phyloP scores from a whole-genome alignment of 2,888 invertebrate genomes.

The Mesorhabditis spiculigera region DNA sequence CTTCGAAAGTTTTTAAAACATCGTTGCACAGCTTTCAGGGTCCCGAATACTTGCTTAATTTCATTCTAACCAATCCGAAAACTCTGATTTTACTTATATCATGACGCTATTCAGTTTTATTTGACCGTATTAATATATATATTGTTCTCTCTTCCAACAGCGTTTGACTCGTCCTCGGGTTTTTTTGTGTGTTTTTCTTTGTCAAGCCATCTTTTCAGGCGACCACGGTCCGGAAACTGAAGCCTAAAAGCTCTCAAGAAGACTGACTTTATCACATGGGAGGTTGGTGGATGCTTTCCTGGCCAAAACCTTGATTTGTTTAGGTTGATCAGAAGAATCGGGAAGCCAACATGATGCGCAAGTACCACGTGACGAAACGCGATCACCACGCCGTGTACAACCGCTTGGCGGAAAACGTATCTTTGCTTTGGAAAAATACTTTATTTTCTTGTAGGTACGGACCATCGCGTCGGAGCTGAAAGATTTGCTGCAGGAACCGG shows the following conservation, averaged over 20 bases:
- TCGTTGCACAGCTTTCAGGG: too few relatives aligned
- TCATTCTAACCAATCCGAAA: too few relatives aligned
- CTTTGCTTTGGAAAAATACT: background rate
- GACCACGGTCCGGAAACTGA: too few relatives aligned
- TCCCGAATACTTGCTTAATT: too few relatives aligned
- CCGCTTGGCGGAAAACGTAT: constrained; percentile 74
- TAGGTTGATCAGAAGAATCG: constrained; percentile 29
- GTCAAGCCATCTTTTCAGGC: too few relatives aligned
- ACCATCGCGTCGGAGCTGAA: constrained; percentile 82
- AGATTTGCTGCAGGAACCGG: constrained; percentile 77
- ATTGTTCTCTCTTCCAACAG: too few relatives aligned
- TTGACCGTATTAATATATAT: too few relatives aligned
- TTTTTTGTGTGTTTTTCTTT: too few relatives aligned
- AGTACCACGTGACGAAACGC: constrained; percentile 77
- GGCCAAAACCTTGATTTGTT: background rate
- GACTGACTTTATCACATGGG: constrained; percentile 95
- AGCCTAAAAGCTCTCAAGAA: constrained; percentile 72
- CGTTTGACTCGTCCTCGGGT: too few relatives aligned
- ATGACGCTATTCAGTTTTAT: too few relatives aligned
- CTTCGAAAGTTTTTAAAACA: too few relatives aligned
- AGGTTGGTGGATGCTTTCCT: constrained; percentile 14
- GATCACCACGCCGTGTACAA: constrained; percentile 96
- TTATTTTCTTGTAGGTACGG: constrained; percentile 66
- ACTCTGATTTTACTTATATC: too few relatives aligned
- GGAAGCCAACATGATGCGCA: constrained; percentile 29